Conservation (phyloP, 1,140 invertebrate species). For the Papilio helenus region DNA sequence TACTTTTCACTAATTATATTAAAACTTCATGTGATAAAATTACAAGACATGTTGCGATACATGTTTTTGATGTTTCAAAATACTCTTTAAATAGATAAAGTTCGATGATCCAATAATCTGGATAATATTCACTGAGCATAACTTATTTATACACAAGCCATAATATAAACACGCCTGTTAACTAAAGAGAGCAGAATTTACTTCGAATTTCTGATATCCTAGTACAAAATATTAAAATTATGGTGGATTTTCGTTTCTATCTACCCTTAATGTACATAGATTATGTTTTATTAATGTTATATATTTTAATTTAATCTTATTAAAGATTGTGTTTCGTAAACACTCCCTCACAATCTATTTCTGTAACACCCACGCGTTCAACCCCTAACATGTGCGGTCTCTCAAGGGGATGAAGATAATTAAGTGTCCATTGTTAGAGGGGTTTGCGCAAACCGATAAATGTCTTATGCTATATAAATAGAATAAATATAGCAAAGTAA, state of each 20-base stretch:
- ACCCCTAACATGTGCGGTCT: slow-evolving; percentile 25
- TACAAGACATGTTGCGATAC: too few relatives aligned
- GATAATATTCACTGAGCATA: not conserved
- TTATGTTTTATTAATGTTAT: not conserved
- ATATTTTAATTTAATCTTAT: not conserved
- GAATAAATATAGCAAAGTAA: too few relatives aligned
- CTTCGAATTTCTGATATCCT: not conserved
- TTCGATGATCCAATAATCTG: slow-evolving; percentile 15
- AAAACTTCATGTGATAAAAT: too few relatives aligned
- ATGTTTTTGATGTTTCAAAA: not conserved
- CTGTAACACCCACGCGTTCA: slow-evolving; percentile 31
- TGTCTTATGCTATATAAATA: slow-evolving; percentile 7
- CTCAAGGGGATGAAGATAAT: slow-evolving; percentile 40
- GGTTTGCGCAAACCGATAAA: slow-evolving; percentile 25
- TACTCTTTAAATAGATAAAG: slow-evolving; percentile 4
- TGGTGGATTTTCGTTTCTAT: too few relatives aligned
- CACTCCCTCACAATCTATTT: not conserved
- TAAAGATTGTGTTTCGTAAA: not conserved
- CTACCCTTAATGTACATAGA: too few relatives aligned
- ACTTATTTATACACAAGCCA: not conserved
- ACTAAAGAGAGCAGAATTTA: not conserved
- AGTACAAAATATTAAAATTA: not conserved
- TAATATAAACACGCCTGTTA: not conserved
- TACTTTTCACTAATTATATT: not conserved
- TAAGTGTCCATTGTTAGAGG: slow-evolving; percentile 33